These are phyloP conservation scores for Hyposoter dolosus DNA, from an alignment of 2,888 invertebrate genomes.

Conservation along the genomic window DNA sequence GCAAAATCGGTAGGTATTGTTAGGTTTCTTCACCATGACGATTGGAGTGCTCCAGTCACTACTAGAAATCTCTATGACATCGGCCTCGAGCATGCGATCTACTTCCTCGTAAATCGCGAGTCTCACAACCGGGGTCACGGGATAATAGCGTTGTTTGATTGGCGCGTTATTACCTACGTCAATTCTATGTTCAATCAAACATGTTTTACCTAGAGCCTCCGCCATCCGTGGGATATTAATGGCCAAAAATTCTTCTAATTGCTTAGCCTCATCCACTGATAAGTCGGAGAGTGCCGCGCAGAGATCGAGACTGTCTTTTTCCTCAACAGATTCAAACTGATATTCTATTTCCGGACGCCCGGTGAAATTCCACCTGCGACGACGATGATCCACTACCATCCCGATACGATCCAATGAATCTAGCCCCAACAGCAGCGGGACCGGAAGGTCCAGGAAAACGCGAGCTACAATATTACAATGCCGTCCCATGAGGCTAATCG, in stretches of 20 bases:
- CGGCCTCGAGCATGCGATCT: not conserved
- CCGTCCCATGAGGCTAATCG: too few species aligned
- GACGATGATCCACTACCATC: constrained; percentile 2
- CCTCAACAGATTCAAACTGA: not conserved
- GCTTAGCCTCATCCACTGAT: not conserved
- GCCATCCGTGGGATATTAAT: not conserved
- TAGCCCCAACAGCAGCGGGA: constrained; percentile 3
- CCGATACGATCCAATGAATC: not conserved
- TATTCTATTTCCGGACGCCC: not conserved
- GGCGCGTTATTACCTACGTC: not conserved
- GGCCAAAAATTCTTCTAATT: not conserved
- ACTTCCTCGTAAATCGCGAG: constrained; percentile 10
- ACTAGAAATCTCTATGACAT: not conserved
- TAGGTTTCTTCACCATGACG: constrained; percentile 63
- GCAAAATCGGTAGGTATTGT: constrained; percentile 57
- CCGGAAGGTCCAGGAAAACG: constrained; percentile 6
- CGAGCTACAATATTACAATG: not conserved
- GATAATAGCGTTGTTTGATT: constrained; percentile 17
- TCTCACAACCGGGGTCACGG: constrained; percentile 19
- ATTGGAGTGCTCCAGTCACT: constrained; percentile 30
- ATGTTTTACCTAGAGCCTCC: not conserved
- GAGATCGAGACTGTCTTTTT: not conserved
- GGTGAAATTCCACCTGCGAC: not conserved
- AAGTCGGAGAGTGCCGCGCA: not conserved
- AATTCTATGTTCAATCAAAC: not conserved